phyloP scores from a whole-genome alignment of 2,113 vertebrate genomes.

The Sinocyclocheilus anshuiensis region DNA sequence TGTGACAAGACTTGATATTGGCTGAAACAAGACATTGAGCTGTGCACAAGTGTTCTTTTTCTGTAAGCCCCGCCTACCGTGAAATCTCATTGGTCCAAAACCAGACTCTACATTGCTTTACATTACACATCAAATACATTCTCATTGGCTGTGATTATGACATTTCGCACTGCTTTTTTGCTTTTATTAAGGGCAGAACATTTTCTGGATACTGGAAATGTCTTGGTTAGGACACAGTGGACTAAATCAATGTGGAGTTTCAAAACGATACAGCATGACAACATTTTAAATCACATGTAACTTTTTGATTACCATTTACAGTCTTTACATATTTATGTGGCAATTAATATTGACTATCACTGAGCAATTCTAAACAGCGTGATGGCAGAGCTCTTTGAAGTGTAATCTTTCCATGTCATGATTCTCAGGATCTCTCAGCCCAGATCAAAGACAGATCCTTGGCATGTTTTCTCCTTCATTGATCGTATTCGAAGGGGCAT shows the following conservation, averaged over 20 bases:
- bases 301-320: slow-evolving; percentile 9
- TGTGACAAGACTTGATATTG: no score
- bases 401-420: slow-evolving; percentile 15
- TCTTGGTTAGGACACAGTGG: not conserved
- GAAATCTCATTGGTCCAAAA: not conserved
- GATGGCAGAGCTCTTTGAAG: slow-evolving; percentile 19
- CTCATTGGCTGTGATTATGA: not conserved
- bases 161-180: not conserved
- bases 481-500: slow-evolving; percentile 24
- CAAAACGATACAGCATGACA: not conserved
- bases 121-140: not conserved
- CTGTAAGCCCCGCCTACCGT: not conserved
- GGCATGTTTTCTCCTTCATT: slow-evolving; percentile 25
- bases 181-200: not conserved
- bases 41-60: not conserved
- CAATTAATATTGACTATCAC: not conserved
- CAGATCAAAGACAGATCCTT: slow-evolving; percentile 35
- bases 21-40: no score
- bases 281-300: not conserved
- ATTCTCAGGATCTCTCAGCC: not conserved
- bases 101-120: not conserved
- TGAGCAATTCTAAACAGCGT: not conserved
- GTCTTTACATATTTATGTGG: not conserved
- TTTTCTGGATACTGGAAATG: not conserved
- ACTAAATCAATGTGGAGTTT: not conserved